Base-by-base conservation (phyloP, 2,888 invertebrate genomes). In the Bellardia pandia region DNA sequence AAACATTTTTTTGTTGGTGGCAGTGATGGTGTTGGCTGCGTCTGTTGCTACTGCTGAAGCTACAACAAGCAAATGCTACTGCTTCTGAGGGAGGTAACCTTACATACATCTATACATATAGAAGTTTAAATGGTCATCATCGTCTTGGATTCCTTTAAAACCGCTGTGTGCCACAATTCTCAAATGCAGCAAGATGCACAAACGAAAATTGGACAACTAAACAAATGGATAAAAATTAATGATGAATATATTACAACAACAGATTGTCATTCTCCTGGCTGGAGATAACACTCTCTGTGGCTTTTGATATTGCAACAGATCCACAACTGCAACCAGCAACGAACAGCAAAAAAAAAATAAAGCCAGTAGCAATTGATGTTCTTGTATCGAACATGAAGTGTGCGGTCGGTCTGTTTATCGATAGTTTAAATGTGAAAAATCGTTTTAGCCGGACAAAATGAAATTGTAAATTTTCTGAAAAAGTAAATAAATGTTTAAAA, bases 351-450 rank as follows among this genome's bases (percentile, higher is more conserved):
- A 23, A 56, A 51, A 3, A 37, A 37, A 42, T 84, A 86, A 81
- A 71, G 78, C 81, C 87, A 85, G 87, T 87, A 87, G 87, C 87
- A 87, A 82, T 75, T 87, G 87, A 42, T 85, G 85, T 78, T 85
- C 56, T 75, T 85, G 87, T 87, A 87, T 87, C 87, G 87, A 87
- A 87, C 87, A 87, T 87, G 85, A 85, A 81, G 87, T 87, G 85
- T 85, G 85, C 87, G 83, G 85, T 81, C 85, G 83, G 85, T 81
- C 85, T 77, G 85, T 71, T 87, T 85, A 82, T 87, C 81, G 85
- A 87, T 82, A 81, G 81, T 87, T 85, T 77, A 74, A 78, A 64
- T 71, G 84, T 87, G 84, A 87, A 87, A 87, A 87, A 85, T 87
- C 87, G 87, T 85, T 87, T 87, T 85, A 66, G 58, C 42, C 56